A percentile compares a stretch with the other conserved stretches of the same genome.
phyloP scores from a whole-genome alignment of 2,797 vertebrate species.

The Sebastes oblongus region DNA sequence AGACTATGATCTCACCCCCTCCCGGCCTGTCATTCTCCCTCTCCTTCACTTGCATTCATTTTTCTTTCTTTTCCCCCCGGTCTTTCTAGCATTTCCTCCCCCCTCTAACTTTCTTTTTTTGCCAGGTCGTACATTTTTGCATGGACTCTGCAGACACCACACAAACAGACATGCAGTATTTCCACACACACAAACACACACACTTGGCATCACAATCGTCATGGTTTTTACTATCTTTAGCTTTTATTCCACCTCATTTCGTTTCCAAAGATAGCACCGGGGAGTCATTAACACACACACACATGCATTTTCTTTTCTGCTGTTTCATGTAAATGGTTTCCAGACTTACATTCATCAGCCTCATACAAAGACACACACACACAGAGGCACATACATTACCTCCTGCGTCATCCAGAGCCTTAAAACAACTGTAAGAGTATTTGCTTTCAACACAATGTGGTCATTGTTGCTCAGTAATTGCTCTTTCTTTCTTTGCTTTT shows the following conservation, averaged over 20 bases:
- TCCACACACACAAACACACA: background rate
- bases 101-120: background rate
- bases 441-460: conserved; percentile 9
- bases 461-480: conserved; percentile 7
- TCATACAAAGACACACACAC: conserved; percentile 10
- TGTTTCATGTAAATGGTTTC: conserved; percentile 73
- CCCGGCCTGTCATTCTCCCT: conserved; percentile 58
- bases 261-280: conserved; percentile 55
- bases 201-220: conserved; percentile 26
- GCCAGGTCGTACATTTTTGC: background rate
- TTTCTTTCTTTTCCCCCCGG: conserved; percentile 1
- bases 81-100: conserved; percentile 18
- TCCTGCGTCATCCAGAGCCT: conserved; percentile 19
- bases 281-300: conserved; percentile 51
- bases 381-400: conserved; percentile 1
- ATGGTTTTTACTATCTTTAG: conserved; percentile 60
- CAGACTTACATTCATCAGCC: conserved; percentile 52
- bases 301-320: conserved; percentile 51
- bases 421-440: conserved; percentile 25
- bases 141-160: conserved; percentile 7
- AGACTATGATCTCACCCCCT: conserved; percentile 80
- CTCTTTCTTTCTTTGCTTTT: conserved; percentile 1
- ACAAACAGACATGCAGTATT: background rate
- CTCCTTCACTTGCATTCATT: conserved; percentile 42
- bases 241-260: conserved; percentile 59